Evolutionary conservation across 2,113 vertebrate species (phyloP).

Genomic region (Semicossyphus pulcher): DNA sequence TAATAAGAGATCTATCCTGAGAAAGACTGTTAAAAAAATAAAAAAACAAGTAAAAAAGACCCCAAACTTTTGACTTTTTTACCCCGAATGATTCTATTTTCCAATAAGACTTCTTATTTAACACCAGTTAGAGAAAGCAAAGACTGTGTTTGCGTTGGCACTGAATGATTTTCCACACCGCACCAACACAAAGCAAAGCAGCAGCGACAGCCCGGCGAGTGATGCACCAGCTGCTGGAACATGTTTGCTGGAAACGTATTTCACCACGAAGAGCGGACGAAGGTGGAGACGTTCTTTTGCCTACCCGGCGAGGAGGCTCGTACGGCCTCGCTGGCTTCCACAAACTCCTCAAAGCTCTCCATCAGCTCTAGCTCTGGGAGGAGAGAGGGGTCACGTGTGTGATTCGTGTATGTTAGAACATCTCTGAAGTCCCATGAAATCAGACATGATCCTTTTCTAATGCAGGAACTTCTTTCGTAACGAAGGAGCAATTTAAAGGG

Average conservation of each 20-base stretch:
- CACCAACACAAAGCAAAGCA: background rate
- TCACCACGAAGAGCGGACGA: background rate
- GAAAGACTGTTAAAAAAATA: no score
- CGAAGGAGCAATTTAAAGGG: background rate
- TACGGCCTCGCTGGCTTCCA: slow-evolving; percentile 88
- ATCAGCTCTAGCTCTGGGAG: slow-evolving; percentile 90
- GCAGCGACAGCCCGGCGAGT: background rate
- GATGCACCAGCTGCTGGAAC: slow-evolving; percentile 18
- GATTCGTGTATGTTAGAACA: no score
- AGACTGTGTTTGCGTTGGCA: background rate
- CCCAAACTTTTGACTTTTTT: no score
- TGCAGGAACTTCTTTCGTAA: background rate
- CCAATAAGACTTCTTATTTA: background rate
- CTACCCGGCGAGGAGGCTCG: slow-evolving; percentile 87
- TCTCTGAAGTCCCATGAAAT: background rate
- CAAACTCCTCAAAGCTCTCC: slow-evolving; percentile 88
- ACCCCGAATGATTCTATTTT: no score
- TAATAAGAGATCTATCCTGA: background rate
- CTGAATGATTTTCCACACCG: slow-evolving; percentile 1
- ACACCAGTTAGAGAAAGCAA: background rate
- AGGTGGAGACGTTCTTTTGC: slow-evolving; percentile 65
- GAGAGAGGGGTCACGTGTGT: slow-evolving; percentile 53
- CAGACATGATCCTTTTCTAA: background rate
- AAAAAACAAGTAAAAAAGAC: background rate
- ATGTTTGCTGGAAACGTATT: slow-evolving; percentile 8